These are phyloP conservation scores for Bothrops jararaca DNA, from an alignment of 2,113 vertebrate species.

Conservation along the genomic window DNA sequence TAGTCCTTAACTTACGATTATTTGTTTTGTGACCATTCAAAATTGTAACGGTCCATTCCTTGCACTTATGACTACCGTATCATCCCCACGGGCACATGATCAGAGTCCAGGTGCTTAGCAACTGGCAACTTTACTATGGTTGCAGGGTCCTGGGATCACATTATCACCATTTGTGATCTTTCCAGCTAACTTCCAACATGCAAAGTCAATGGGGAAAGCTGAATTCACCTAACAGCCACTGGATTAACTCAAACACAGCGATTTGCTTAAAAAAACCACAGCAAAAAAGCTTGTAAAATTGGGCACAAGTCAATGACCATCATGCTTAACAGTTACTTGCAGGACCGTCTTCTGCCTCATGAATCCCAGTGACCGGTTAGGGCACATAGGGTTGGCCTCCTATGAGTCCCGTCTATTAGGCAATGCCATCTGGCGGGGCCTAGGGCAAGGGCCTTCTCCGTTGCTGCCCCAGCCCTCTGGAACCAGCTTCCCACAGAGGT, in stretches of 20 bases:
- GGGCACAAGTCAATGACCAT: neutral
- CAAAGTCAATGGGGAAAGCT: neutral
- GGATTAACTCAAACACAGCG: too few relatives aligned
- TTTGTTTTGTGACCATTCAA: neutral
- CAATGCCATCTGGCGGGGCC: too few relatives aligned
- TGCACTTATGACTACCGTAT: neutral
- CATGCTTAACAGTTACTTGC: too few relatives aligned
- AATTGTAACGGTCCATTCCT: neutral
- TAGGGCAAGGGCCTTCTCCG: too few relatives aligned
- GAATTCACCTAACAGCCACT: too few relatives aligned
- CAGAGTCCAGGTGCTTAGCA: neutral
- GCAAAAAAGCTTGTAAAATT: neutral
- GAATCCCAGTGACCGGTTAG: too few relatives aligned
- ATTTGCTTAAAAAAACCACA: neutral
- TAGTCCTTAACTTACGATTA: neutral
- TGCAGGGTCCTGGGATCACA: neutral
- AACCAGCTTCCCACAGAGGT: too few relatives aligned
- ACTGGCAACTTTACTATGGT: neutral
- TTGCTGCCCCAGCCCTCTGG: too few relatives aligned
- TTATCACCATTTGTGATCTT: neutral
- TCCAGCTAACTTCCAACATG: neutral
- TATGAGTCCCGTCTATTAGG: too few relatives aligned
- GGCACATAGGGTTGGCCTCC: too few relatives aligned
- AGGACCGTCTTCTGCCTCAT: too few relatives aligned
- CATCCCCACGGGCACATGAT: neutral